A percentile compares a stretch with the other conserved stretches of the same genome.
Conservation (phyloP, 1,140 invertebrate species). For the Zaprionus nigranus region DNA sequence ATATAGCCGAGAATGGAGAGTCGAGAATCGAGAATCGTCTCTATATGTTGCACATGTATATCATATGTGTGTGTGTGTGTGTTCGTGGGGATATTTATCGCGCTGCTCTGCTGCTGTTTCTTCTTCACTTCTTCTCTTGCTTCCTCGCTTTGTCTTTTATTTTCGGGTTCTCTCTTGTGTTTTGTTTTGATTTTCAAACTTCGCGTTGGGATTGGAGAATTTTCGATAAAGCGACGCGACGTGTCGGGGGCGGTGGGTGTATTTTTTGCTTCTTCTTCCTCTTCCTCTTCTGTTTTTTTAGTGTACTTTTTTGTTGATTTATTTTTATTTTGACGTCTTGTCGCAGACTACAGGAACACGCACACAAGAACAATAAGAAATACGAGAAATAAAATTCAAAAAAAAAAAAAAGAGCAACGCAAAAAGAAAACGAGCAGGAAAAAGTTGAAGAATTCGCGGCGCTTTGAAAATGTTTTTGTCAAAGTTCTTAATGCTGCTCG, state of each 20-base stretch:
- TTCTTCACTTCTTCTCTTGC: constrained; percentile 10
- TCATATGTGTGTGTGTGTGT: neutral
- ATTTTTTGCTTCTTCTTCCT: constrained; percentile 8
- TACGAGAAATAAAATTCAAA: constrained; percentile 9
- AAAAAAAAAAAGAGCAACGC: constrained; percentile 1
- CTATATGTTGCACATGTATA: constrained; percentile 47
- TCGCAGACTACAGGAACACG: constrained; percentile 17
- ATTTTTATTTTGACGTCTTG: constrained; percentile 20
- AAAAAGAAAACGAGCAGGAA: constrained; percentile 14
- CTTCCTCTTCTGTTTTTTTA: neutral
- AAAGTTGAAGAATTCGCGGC: constrained; percentile 30
- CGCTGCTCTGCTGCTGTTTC: constrained; percentile 9
- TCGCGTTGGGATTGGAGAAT: constrained; percentile 28
- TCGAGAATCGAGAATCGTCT: constrained; percentile 11
- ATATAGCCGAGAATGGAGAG: constrained; percentile 3
- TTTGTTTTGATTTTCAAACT: constrained; percentile 44
- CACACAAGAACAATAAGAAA: constrained; percentile 14
- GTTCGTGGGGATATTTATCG: constrained; percentile 38
- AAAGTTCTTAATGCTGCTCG: constrained; percentile 17
- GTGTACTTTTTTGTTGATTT: constrained; percentile 16
- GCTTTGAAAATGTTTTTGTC: constrained; percentile 29
- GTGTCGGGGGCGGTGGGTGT: neutral
- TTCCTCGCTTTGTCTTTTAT: constrained; percentile 7
- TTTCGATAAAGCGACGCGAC: neutral
- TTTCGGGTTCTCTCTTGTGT: constrained; percentile 24